These are phyloP conservation scores for Drosophila pachea DNA, from an alignment of 1,140 invertebrate species.

Conservation along the genomic window DNA sequence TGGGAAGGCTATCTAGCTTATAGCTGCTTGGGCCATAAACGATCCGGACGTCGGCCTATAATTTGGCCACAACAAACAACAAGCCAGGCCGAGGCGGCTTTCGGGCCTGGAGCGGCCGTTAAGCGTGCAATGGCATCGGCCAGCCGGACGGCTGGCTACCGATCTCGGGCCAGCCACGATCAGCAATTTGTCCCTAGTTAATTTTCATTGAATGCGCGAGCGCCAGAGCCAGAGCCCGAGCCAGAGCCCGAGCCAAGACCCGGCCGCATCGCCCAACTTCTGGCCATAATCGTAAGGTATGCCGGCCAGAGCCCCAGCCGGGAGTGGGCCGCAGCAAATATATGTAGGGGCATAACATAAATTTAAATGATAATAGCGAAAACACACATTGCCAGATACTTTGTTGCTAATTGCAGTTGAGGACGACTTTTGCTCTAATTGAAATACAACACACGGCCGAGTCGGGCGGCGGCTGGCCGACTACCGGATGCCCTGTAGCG, in stretches of 20 bases:
- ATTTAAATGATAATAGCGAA: slow-evolving; percentile 74
- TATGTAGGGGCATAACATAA: slow-evolving; percentile 63
- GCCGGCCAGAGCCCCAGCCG: not conserved
- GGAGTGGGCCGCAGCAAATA: slow-evolving; percentile 40
- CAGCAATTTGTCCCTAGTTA: slow-evolving; percentile 46
- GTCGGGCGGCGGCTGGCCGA: slow-evolving; percentile 9
- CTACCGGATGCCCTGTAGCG: not conserved
- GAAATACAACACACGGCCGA: slow-evolving; percentile 60
- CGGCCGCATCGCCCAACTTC: slow-evolving; percentile 32
- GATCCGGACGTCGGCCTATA: slow-evolving; percentile 28
- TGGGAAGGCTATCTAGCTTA: no score
- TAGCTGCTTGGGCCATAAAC: no score
- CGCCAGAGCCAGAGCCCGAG: slow-evolving; percentile 17
- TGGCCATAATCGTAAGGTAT: slow-evolving; percentile 32
- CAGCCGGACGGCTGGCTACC: slow-evolving; percentile 1
- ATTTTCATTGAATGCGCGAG: slow-evolving; percentile 32
- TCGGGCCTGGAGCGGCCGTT: slow-evolving; percentile 4
- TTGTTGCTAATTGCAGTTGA: slow-evolving; percentile 68
- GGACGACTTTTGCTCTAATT: slow-evolving; percentile 70
- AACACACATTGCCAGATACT: slow-evolving; percentile 70
- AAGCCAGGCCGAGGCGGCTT: slow-evolving; percentile 4
- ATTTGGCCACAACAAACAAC: slow-evolving; percentile 20
- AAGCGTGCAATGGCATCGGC: slow-evolving; percentile 32
- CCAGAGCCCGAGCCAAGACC: slow-evolving; percentile 8
- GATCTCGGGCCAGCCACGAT: slow-evolving; percentile 7